Evolutionary conservation across 2,113 vertebrate genomes (phyloP).

Genomic region (Hippocampus abdominalis): DNA sequence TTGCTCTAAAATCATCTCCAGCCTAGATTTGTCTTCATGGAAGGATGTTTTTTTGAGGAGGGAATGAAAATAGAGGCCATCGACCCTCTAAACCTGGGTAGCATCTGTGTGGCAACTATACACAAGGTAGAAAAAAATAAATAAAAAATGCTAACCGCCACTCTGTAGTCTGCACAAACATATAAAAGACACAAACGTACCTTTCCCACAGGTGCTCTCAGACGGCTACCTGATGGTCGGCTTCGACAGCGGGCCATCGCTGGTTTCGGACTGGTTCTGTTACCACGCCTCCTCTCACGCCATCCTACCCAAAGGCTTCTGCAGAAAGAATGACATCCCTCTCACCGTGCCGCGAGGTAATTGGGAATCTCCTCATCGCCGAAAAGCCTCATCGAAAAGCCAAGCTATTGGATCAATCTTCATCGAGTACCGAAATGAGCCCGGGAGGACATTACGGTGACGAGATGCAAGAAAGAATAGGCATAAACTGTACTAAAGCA

Average conservation of each 20-base stretch:
- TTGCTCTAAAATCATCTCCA: slow-evolving; percentile 32
- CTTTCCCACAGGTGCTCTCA: slow-evolving; percentile 77
- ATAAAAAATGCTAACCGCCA: not conserved
- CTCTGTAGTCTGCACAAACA: not conserved
- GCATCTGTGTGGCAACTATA: slow-evolving; percentile 94
- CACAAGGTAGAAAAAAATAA: slow-evolving; percentile 75
- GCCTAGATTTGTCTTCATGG: slow-evolving; percentile 88
- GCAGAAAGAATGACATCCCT: slow-evolving; percentile 81
- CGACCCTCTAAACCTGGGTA: slow-evolving; percentile 91
- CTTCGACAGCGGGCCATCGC: slow-evolving; percentile 80
- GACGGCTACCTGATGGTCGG: slow-evolving; percentile 93
- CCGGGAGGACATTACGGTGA: too few relatives aligned
- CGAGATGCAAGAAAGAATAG: too few relatives aligned
- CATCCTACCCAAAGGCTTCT: slow-evolving; percentile 86
- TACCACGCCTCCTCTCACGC: slow-evolving; percentile 91
- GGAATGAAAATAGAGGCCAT: slow-evolving; percentile 97
- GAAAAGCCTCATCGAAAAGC: not conserved
- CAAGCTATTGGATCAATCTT: not conserved
- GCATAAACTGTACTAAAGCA: too few relatives aligned
- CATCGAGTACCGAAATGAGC: too few relatives aligned
- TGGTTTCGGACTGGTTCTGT: slow-evolving; percentile 87
- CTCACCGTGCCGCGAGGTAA: slow-evolving; percentile 85
- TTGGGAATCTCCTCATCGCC: not conserved
- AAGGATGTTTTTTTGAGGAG: slow-evolving; percentile 84
- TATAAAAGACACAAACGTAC: too few relatives aligned